phyloP scores from a whole-genome alignment of 2,888 invertebrate genomes.

The Morpho deidamia region DNA sequence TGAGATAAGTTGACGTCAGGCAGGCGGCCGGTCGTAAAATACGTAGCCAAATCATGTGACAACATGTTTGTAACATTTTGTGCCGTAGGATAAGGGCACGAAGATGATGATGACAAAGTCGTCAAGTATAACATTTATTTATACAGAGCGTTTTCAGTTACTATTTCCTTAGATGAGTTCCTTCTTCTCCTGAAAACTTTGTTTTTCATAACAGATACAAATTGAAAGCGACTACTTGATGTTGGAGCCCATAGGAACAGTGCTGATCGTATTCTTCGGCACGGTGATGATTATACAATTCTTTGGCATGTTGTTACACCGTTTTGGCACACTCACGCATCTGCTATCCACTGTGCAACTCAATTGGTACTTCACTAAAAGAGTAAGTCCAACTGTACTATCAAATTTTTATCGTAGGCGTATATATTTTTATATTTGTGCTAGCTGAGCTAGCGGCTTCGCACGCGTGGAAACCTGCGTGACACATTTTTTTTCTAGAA shows the following conservation, averaged over 20 bases:
- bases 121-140: too few relatives aligned
- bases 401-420: neutral
- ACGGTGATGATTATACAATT: slow-evolving; percentile 96
- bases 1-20: too few relatives aligned
- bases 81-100: too few relatives aligned
- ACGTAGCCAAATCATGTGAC: too few relatives aligned
- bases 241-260: slow-evolving; percentile 95
- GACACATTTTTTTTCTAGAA: too few relatives aligned
- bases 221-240: slow-evolving; percentile 92
- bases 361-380: slow-evolving; percentile 87
- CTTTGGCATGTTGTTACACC: slow-evolving; percentile 97
- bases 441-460: too few relatives aligned
- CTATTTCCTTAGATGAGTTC: too few relatives aligned
- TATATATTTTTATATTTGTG: neutral
- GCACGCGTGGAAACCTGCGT: too few relatives aligned
- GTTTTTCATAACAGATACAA: slow-evolving; percentile 39
- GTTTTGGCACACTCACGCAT: slow-evolving; percentile 96
- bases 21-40: too few relatives aligned
- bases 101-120: too few relatives aligned
- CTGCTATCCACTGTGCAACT: slow-evolving; percentile 95
- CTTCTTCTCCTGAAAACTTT: neutral
- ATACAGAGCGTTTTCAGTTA: too few relatives aligned
- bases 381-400: slow-evolving; percentile 67
- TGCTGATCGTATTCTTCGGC: slow-evolving; percentile 98
- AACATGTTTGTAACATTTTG: too few relatives aligned